A percentile compares a stretch with the other conserved stretches of the same genome.
phyloP scores from a whole-genome alignment of 1,140 invertebrate genomes.

The Tyrophagus putrescentiae region DNA sequence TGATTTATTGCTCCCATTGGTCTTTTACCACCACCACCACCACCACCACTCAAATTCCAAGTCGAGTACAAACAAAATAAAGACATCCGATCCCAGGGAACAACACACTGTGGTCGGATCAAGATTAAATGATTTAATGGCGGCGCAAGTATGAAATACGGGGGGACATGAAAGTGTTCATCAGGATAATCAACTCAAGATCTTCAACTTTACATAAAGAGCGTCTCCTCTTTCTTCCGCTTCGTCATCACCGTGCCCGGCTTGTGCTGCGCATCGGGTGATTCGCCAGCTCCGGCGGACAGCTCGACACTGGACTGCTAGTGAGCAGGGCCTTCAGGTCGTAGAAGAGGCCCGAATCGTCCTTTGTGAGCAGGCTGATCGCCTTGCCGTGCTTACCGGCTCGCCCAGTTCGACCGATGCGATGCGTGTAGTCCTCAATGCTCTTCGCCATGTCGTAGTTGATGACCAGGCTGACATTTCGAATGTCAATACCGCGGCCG shows the following conservation, averaged over 20 bases:
- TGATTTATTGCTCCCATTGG: too few species aligned
- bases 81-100: too few species aligned
- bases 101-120: too few species aligned
- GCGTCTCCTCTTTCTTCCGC: conserved; percentile 63
- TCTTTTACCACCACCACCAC: too few species aligned
- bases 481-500: conserved; percentile 85
- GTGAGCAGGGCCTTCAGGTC: conserved; percentile 86
- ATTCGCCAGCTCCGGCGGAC: conserved; percentile 90
- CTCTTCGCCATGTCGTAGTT: conserved; percentile 31
- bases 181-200: not conserved
- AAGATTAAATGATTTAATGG: too few species aligned
- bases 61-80: too few species aligned
- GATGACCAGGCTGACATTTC: conserved; percentile 92
- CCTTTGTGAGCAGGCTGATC: conserved; percentile 89
- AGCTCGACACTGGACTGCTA: conserved; percentile 77
- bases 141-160: too few species aligned
- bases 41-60: too few species aligned
- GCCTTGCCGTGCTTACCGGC: conserved; percentile 93
- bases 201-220: conserved; percentile 31
- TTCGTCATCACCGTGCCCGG: conserved; percentile 88
- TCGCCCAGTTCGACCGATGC: conserved; percentile 95
- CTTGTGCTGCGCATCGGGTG: conserved; percentile 96
- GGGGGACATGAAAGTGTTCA: too few species aligned
- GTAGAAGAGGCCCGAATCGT: conserved; percentile 87
- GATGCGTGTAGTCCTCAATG: conserved; percentile 81